Base-by-base conservation (phyloP, 2,113 vertebrate species). In the Ochotona princeps region DNA sequence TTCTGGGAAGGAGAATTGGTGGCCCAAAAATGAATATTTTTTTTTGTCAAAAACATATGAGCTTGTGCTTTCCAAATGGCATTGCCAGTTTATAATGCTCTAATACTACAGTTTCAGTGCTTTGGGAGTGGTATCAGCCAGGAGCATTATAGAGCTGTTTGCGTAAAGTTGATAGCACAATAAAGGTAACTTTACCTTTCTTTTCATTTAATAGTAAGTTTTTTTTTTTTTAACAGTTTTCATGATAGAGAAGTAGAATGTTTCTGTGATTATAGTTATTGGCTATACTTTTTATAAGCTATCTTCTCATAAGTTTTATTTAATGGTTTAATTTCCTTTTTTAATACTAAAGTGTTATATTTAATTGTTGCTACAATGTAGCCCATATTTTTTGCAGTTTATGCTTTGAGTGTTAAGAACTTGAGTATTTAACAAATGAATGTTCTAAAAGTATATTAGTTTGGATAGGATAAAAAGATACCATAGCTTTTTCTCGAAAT, bases 41-140 rank as follows among this genome's bases (percentile, higher is more conserved):
- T 32, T 60, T 92, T 38, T 70, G 23, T 80, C 74, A 7, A 51
- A 90, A 78, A 32, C 17, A 44, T 8, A 26, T 84, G 69, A 30
- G 11, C 15, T 11, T 2, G 23, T 26, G 35, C 67, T 66, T 51
- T 65, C 51, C 78, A 54, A 38, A 61, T 15, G 26, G 5, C 2
- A 0, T 63, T 15, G 35, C 0, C 3, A 21, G 28, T 76, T 17
- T 7, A 28, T 0, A 5, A 7, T 1, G 2, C 26, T 9, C 17
- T n/a, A 21, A 32, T 15, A 2, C 12, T 6, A 18, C 26, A 23
- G 21, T 47, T 72, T 21, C 17, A 28, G 47, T 14, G 18, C 12
- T 74, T 8, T 1, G 25, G 5, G 20, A 23, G 11, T 38, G 65
- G 15, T 65, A 1, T 5, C 13, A n/a, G 69, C 25, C 15, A 14